Conservation (phyloP, 2,888 invertebrate species). For the Strigamia maritima region DNA sequence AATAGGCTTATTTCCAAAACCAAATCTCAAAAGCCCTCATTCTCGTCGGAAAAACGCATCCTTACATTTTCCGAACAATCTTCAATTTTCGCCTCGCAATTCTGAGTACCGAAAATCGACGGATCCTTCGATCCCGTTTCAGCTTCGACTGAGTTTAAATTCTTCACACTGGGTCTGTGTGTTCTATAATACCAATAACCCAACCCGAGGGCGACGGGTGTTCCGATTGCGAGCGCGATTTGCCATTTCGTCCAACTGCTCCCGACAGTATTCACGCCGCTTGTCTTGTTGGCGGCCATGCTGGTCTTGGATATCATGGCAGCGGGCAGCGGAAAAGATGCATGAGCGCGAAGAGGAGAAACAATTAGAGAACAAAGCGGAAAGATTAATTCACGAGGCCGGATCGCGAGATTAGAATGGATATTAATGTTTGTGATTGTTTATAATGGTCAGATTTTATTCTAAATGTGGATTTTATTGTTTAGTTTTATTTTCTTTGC, state of each 20-base stretch:
- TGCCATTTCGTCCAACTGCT: constrained; percentile 66
- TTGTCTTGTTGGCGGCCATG: constrained; percentile 33
- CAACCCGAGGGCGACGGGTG: constrained; percentile 76
- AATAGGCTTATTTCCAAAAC: not conserved
- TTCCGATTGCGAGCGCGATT: constrained; percentile 75
- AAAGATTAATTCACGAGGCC: not conserved
- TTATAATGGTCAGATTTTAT: too few species aligned
- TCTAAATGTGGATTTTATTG: too few species aligned
- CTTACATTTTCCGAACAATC: not conserved
- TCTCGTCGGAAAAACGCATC: not conserved
- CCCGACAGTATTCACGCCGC: constrained; percentile 19
- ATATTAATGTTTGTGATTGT: too few species aligned
- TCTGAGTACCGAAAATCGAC: not conserved
- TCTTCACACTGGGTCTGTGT: not conserved
- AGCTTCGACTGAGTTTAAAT: not conserved
- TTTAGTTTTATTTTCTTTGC: too few species aligned
- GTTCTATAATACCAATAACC: constrained; percentile 69
- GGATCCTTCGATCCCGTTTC: not conserved
- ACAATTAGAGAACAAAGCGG: not conserved
- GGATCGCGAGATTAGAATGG: not conserved
- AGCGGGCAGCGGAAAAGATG: not conserved
- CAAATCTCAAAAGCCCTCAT: not conserved
- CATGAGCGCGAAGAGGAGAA: not conserved
- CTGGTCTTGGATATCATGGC: constrained; percentile 6
- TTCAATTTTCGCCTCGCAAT: not conserved